A percentile compares a stretch with the other conserved stretches of the same genome.
Evolutionary conservation across 2,888 invertebrate genomes (phyloP).

Genomic region (Drosophila mercatorum): DNA sequence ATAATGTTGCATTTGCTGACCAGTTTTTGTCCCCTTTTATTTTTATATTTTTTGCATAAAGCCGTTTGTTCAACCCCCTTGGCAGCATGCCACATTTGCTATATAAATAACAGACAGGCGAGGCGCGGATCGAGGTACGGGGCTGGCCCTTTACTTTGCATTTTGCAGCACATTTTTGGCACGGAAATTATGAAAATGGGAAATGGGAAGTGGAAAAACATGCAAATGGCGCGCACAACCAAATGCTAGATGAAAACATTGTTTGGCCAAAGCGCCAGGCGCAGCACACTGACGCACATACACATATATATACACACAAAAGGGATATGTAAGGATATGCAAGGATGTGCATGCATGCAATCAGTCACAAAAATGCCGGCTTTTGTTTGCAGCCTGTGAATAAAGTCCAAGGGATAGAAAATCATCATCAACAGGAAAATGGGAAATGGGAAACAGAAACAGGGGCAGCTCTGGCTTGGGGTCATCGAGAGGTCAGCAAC

Average conservation of each 20-base stretch:
- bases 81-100: conserved; percentile 55
- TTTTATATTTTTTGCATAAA: conserved; percentile 34
- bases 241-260: conserved; percentile 55
- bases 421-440: conserved; percentile 55
- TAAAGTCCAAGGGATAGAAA: conserved; percentile 65
- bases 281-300: conserved; percentile 31
- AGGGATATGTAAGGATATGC: conserved; percentile 58
- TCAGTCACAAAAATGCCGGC: conserved; percentile 77
- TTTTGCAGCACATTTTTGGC: conserved; percentile 57
- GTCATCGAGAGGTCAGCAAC: conserved; percentile 83
- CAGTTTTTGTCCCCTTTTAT: conserved; percentile 20
- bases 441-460: conserved; percentile 22
- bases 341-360: conserved; percentile 72
- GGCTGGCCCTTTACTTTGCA: conserved; percentile 60
- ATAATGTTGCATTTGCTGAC: conserved; percentile 37
- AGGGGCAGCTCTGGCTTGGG: conserved; percentile 71
- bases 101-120: conserved; percentile 46
- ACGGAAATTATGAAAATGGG: conserved; percentile 52
- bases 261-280: conserved; percentile 68
- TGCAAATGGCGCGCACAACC: conserved; percentile 73
- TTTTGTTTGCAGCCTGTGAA: conserved; percentile 73
- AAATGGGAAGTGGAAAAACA: conserved; percentile 65
- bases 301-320: conserved; percentile 33
- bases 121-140: conserved; percentile 6
- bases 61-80: conserved; percentile 42